Conservation (phyloP, 2,797 vertebrate genomes). For the Mormyrops attenuatus region DNA sequence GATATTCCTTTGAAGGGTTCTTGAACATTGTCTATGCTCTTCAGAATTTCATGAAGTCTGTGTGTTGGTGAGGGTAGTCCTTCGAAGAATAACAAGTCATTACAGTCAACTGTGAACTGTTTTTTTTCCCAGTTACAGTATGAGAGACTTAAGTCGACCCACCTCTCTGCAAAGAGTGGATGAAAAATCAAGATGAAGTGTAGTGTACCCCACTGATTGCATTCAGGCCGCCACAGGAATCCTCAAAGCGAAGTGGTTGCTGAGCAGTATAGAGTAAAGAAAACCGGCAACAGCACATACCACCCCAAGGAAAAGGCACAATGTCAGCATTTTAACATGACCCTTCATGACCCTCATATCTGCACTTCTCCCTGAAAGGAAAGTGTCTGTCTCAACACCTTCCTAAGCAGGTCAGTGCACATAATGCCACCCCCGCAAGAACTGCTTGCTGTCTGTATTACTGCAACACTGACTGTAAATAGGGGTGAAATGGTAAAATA, state of each 20-base stretch:
- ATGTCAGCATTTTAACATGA: neutral
- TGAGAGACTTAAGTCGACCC: neutral
- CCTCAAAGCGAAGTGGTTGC: neutral
- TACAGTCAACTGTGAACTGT: neutral
- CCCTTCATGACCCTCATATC: neutral
- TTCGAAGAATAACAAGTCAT: neutral
- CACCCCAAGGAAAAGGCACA: neutral
- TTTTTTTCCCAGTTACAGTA: neutral
- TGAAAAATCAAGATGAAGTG: slow-evolving; percentile 1
- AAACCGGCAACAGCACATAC: neutral
- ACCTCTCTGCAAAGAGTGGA: neutral
- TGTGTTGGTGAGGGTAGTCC: neutral
- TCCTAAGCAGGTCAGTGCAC: neutral
- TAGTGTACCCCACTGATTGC: neutral
- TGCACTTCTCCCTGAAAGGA: neutral
- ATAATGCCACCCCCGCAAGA: neutral
- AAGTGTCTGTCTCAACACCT: neutral
- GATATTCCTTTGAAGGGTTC: neutral
- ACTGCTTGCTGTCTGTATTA: neutral
- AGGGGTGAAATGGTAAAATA: neutral
- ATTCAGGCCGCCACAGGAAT: neutral
- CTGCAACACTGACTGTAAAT: neutral
- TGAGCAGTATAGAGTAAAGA: neutral
- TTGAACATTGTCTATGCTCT: neutral
- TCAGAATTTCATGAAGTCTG: neutral